phyloP scores from a whole-genome alignment of 2,113 vertebrate genomes.

The Peromyscus leucopus region DNA sequence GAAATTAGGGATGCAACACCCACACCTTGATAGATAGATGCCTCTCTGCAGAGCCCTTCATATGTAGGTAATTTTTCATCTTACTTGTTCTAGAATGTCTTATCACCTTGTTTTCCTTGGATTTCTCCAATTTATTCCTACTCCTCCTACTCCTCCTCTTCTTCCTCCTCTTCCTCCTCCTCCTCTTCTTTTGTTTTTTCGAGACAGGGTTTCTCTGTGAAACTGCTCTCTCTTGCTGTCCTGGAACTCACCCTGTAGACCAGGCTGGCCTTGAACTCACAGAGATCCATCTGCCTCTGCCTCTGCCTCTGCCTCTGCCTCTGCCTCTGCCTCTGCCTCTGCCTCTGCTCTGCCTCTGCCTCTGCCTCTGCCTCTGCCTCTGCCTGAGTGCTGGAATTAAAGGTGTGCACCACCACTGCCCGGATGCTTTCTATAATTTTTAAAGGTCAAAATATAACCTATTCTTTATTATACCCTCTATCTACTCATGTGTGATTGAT shows the following conservation, averaged over 20 bases:
- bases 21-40: no score
- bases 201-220: neutral
- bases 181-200: no score
- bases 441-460: neutral
- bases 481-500: neutral
- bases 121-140: neutral
- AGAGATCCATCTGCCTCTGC: neutral
- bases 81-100: neutral
- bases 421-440: neutral
- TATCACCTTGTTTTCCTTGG: neutral
- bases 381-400: neutral
- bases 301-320: neutral
- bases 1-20: accelerated
- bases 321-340: no score
- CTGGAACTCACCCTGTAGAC: neutral
- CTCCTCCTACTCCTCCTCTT: no score
- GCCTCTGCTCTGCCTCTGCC: neutral
- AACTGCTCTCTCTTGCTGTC: neutral
- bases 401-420: neutral
- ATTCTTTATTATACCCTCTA: neutral
- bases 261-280: neutral
- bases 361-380: no score
- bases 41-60: neutral
- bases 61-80: neutral
- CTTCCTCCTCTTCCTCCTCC: no score